These are phyloP conservation scores for Butorides virescens DNA, from an alignment of 2,113 vertebrate species.

Conservation along the genomic window DNA sequence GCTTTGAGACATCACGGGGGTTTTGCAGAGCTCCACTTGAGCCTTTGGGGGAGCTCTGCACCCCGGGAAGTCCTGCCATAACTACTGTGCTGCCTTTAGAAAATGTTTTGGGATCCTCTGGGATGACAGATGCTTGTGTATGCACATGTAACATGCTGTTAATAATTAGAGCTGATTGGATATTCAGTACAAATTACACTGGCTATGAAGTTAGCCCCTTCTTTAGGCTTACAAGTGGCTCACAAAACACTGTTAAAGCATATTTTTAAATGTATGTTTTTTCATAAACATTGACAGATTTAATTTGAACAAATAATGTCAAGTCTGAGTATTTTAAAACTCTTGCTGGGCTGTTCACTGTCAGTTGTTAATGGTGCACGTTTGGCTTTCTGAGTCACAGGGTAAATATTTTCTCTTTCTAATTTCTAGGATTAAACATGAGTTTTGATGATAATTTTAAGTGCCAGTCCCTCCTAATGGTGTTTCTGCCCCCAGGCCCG, in stretches of 20 bases:
- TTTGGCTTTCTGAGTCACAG: constrained; percentile 51
- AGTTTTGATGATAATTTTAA: not conserved
- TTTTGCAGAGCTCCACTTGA: not conserved
- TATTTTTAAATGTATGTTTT: constrained; percentile 44
- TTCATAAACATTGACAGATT: constrained; percentile 30
- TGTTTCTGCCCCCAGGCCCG: not conserved
- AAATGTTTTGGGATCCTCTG: constrained; percentile 35
- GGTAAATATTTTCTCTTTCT: constrained; percentile 42
- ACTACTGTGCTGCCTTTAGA: not conserved
- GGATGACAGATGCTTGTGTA: constrained; percentile 62
- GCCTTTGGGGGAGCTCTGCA: not conserved
- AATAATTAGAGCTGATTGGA: constrained; percentile 66
- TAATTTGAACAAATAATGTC: constrained; percentile 26
- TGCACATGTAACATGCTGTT: constrained; percentile 45
- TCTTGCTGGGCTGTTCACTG: constrained; percentile 29
- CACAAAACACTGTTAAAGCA: constrained; percentile 43
- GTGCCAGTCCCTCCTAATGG: not conserved
- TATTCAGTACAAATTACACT: constrained; percentile 57
- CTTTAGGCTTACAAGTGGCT: constrained; percentile 42
- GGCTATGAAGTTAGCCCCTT: constrained; percentile 54
- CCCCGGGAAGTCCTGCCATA: not conserved
- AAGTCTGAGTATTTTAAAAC: constrained; percentile 15
- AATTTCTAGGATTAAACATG: not conserved
- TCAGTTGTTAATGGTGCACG: constrained; percentile 20
- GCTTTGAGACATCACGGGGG: not conserved